Base-by-base conservation (phyloP, 1,140 invertebrate genomes). In the Tetragonula clypearis region DNA sequence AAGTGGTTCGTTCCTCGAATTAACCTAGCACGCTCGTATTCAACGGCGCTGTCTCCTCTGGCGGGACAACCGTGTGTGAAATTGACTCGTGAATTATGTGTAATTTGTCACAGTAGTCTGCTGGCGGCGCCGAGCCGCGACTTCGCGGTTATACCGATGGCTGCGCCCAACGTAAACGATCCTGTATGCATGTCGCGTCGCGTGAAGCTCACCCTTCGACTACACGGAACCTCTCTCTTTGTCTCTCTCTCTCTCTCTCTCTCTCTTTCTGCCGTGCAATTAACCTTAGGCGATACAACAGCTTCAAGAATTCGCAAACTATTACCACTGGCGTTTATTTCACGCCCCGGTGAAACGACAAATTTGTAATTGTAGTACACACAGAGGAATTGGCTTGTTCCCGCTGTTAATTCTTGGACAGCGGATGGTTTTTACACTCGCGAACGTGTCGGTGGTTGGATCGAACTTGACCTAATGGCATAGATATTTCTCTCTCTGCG, bases 51-150 rank as follows among this genome's bases (percentile, higher is more conserved):
- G 81, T 86, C 86, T 86, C 66, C 79, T 74, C 72, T 87, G 76
- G 83, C 78, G 80, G 87, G 83, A 90, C 89, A 90, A 88, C 88
- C 91, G 87, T 88, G 90, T 91, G 91, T 92, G 91, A 92, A 92
- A 92, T 92, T 92, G 91, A 90, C 91, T 90, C 86, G 88, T 91
- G 91, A 92, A 92, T 92, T 92, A 92, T 90, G 90, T 90, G 89
- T 91, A 92, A 92, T 92, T 92, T 92, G 90, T 92, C 92, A 92
- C 88, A 91, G 86, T 79, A 80, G 86, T 82, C 90, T 84, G 88
- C 85, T 68, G 75, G 78, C 87, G 71, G 87, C 79, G 82, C 86
- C 90, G 81, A 79, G 73, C 87, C 86, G 84, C 90, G 89, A 87
- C 89, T 87, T 86, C 68, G 90, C 83, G 88, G 90, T 90, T 91